Conservation (phyloP, 2,113 vertebrate genomes). For the Dromaius novaehollandiae region DNA sequence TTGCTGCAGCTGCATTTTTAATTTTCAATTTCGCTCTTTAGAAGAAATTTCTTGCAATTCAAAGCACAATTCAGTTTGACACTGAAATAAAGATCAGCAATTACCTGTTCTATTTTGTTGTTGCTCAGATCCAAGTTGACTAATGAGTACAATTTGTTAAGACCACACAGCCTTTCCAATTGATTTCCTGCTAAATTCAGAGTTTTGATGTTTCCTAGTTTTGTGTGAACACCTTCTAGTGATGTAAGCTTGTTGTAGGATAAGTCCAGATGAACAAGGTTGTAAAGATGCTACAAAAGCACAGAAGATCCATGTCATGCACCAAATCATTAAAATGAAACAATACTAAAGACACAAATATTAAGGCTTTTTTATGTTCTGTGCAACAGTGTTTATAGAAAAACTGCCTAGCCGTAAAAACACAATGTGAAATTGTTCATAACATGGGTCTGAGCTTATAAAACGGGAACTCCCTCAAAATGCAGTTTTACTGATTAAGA, state of each 20-base stretch:
- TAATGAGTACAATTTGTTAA: slow-evolving; percentile 94
- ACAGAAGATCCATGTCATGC: not conserved
- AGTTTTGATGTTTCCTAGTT: slow-evolving; percentile 96
- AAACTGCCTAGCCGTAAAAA: not conserved
- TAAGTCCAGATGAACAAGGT: slow-evolving; percentile 94
- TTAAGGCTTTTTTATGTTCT: not conserved
- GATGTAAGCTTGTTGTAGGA: slow-evolving; percentile 89
- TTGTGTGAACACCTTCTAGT: slow-evolving; percentile 90
- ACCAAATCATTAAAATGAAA: not conserved
- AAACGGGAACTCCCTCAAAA: not conserved
- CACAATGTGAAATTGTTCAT: not conserved
- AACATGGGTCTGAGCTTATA: not conserved
- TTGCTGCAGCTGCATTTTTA: rapidly evolving
- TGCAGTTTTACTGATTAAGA: not conserved
- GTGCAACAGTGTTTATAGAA: not conserved
- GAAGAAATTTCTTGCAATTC: not conserved
- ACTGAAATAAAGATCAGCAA: not conserved
- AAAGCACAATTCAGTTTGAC: not conserved
- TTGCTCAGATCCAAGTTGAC: slow-evolving; percentile 92
- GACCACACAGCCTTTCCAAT: slow-evolving; percentile 87
- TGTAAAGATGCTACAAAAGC: slow-evolving; percentile 89
- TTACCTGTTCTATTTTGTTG: slow-evolving; percentile 91
- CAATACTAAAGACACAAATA: not conserved
- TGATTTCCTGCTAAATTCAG: slow-evolving; percentile 93
- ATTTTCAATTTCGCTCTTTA: not conserved